Percentiles rank a stretch among this genome's conserved stretches.
Conservation (phyloP, 1,140 invertebrate genomes). For the Hyphantria cunea region DNA sequence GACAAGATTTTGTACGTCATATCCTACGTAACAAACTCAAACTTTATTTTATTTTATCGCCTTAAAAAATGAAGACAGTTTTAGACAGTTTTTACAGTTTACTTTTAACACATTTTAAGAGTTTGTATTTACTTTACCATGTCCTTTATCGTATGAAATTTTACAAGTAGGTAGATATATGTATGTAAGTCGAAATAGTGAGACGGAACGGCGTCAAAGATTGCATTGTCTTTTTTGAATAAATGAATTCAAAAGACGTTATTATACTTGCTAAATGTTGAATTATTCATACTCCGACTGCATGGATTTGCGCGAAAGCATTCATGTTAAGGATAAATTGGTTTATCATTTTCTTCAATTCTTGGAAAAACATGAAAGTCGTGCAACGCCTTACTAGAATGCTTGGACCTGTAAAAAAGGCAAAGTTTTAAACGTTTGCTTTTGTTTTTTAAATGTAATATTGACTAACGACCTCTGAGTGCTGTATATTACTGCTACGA, state of each 20-base stretch:
- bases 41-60: no score
- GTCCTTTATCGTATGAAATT: no score
- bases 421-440: neutral
- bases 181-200: neutral
- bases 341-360: slow-evolving; percentile 7
- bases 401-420: neutral
- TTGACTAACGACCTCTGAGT: no score
- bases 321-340: neutral
- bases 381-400: neutral
- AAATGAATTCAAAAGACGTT: slow-evolving; percentile 12
- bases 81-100: no score
- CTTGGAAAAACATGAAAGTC: slow-evolving; percentile 1
- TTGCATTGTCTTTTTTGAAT: slow-evolving; percentile 15
- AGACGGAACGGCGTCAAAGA: slow-evolving; percentile 26
- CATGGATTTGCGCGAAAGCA: slow-evolving; percentile 4
- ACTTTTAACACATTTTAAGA: no score
- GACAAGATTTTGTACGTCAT: no score
- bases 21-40: no score
- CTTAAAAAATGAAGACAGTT: no score
- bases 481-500: no score
- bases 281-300: slow-evolving; percentile 7
- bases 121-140: no score
- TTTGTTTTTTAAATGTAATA: no score
- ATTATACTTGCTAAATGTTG: slow-evolving; percentile 20
- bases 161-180: no score